These are phyloP conservation scores for Eclectus roratus DNA, from an alignment of 2,113 vertebrate genomes.

Conservation along the genomic window DNA sequence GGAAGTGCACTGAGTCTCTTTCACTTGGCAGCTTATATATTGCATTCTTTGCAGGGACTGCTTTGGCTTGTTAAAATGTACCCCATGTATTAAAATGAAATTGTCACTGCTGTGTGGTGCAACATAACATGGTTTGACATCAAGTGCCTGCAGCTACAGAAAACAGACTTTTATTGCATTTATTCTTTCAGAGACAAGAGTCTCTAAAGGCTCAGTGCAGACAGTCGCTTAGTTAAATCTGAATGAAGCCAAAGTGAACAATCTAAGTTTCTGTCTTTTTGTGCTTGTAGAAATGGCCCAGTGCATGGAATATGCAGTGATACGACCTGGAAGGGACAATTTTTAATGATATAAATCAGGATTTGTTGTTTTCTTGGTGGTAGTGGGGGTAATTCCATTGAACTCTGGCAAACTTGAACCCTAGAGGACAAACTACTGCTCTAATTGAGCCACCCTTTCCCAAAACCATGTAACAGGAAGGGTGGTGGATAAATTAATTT, in stretches of 20 bases:
- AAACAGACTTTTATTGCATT: slow-evolving; percentile 78
- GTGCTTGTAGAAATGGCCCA: slow-evolving; percentile 26
- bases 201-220: slow-evolving; percentile 70
- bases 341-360: not conserved
- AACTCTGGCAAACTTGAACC: not conserved
- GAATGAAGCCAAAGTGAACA: slow-evolving; percentile 73
- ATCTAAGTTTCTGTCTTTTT: slow-evolving; percentile 49
- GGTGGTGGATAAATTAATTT: not conserved
- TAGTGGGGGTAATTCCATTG: not conserved
- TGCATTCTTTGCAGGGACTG: slow-evolving; percentile 58
- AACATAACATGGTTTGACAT: slow-evolving; percentile 72
- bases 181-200: slow-evolving; percentile 70
- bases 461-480: not conserved
- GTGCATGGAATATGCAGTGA: not conserved
- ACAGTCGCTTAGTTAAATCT: slow-evolving; percentile 74
- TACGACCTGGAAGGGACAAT: not conserved
- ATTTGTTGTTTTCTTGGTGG: not conserved
- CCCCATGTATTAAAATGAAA: slow-evolving; percentile 77
- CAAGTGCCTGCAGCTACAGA: slow-evolving; percentile 70
- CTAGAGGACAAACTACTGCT: not conserved
- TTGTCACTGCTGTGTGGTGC: slow-evolving; percentile 74
- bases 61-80: slow-evolving; percentile 69
- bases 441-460: not conserved
- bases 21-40: slow-evolving; percentile 50
- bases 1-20: slow-evolving; percentile 28